These are phyloP conservation scores for Tinamus major DNA, from an alignment of 2,797 vertebrate species.

Conservation along the genomic window DNA sequence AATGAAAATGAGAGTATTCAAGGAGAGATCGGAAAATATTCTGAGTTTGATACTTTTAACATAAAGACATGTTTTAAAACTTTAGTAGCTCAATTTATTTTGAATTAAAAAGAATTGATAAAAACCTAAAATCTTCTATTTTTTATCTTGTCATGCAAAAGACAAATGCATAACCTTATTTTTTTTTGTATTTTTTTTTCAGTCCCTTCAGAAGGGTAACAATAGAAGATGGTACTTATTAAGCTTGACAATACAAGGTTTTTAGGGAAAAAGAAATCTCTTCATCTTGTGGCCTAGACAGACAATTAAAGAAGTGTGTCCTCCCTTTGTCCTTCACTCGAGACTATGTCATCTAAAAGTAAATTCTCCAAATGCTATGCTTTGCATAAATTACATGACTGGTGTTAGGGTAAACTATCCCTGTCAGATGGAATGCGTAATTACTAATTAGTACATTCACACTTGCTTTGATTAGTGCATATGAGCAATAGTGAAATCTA, in stretches of 20 bases:
- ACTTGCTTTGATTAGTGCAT: not conserved
- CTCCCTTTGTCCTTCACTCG: not conserved
- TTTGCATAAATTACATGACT: not conserved
- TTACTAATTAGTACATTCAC: not conserved
- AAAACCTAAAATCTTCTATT: not conserved
- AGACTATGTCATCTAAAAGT: not conserved
- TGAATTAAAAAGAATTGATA: not conserved
- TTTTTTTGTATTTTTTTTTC: not conserved
- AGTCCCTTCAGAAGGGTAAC: not conserved
- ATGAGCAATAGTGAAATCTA: not conserved
- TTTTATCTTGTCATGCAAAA: not conserved
- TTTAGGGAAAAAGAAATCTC: not conserved
- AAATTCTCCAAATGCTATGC: not conserved
- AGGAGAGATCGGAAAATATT: not conserved
- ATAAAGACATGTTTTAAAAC: not conserved
- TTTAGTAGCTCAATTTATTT: not conserved
- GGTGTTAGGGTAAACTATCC: not conserved
- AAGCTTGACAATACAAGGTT: not conserved
- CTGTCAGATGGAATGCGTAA: not conserved
- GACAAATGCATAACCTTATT: not conserved
- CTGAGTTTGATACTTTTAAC: not conserved
- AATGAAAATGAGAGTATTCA: not conserved
- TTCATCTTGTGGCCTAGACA: not conserved
- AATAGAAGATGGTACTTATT: not conserved
- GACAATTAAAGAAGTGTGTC: not conserved